Conservation (phyloP, 2,888 invertebrate genomes). For the Digitonthophagus gazella region DNA sequence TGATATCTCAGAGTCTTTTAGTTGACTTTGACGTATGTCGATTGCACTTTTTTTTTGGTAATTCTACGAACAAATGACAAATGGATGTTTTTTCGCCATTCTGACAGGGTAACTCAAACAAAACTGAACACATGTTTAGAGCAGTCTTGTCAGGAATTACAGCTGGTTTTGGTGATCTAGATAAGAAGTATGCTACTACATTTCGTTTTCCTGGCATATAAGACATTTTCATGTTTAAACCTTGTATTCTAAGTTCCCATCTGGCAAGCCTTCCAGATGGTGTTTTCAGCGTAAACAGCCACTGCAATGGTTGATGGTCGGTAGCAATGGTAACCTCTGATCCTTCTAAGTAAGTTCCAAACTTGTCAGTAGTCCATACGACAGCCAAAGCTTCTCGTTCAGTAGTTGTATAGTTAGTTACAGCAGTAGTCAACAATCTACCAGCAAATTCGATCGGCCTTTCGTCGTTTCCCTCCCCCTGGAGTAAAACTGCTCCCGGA, state of each 20-base stretch:
- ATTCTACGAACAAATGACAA: conserved; percentile 22
- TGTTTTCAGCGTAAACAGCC: conserved; percentile 45
- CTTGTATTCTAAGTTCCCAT: conserved; percentile 48
- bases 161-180: conserved; percentile 19
- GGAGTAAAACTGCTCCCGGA: conserved; percentile 24
- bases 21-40: conserved; percentile 30
- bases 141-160: neutral
- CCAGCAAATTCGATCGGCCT: conserved; percentile 18
- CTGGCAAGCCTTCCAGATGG: conserved; percentile 46
- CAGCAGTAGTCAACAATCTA: conserved; percentile 28
- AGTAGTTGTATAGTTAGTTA: conserved; percentile 40
- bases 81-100: no score
- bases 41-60: conserved; percentile 23
- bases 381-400: conserved; percentile 39
- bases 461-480: conserved; percentile 21
- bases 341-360: conserved; percentile 46
- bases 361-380: conserved; percentile 43
- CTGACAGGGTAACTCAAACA: conserved; percentile 13
- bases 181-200: conserved; percentile 46
- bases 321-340: conserved; percentile 42
- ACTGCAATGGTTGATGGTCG: conserved; percentile 51
- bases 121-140: neutral
- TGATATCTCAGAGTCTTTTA: conserved; percentile 31
- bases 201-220: conserved; percentile 46
- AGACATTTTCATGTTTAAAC: conserved; percentile 42